Percentiles rank a stretch among this genome's conserved stretches.
Evolutionary conservation across 1,140 invertebrate genomes (phyloP).

Genomic region (Steinernema khuongi): DNA sequence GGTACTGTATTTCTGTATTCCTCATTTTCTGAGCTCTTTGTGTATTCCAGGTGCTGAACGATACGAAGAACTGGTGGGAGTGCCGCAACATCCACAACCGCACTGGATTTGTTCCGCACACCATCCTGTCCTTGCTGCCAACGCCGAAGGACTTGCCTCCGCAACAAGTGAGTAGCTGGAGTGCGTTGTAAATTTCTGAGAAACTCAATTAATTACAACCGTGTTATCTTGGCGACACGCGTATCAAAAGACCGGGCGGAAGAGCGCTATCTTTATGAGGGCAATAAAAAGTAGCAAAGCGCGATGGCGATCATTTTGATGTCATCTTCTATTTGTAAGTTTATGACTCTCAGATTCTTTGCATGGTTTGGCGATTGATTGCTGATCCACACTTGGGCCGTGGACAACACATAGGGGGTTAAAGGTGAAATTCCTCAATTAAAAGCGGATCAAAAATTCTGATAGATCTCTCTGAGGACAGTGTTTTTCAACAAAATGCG

Average conservation of each 20-base stretch:
- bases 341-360: no score
- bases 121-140: constrained; percentile 69
- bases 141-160: constrained; percentile 21
- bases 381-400: no score
- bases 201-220: not conserved
- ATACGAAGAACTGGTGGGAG: constrained; percentile 96
- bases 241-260: not conserved
- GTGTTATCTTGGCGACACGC: not conserved
- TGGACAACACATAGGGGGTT: no score
- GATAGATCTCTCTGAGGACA: no score
- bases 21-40: constrained; percentile 22
- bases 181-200: not conserved
- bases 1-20: constrained; percentile 64
- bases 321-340: no score
- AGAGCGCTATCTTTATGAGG: no score
- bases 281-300: no score
- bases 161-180: constrained; percentile 10
- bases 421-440: no score
- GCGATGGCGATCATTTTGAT: no score
- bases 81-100: constrained; percentile 69
- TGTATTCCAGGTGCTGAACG: constrained; percentile 74
- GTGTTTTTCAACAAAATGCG: no score
- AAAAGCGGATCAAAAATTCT: no score
- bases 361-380: no score
- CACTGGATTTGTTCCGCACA: constrained; percentile 83